Base-by-base conservation (phyloP, 2,888 invertebrate genomes). In the Drosophila testacea region DNA sequence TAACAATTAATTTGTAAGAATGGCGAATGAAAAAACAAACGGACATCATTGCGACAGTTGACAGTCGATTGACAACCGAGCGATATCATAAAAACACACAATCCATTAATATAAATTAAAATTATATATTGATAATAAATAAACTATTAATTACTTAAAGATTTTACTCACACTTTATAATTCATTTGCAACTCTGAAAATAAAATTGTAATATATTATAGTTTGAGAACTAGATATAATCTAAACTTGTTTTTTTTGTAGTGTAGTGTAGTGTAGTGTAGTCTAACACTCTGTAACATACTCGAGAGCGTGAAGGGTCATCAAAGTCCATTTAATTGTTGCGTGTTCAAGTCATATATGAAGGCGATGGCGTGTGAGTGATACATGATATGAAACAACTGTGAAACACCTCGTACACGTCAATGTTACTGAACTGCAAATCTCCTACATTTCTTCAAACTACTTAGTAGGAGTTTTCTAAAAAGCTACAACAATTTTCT, bases 1-100 rank as follows among this genome's bases (percentile, higher is more conserved):
- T 68, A 69, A 52, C 73, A 85, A 77, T 73, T 81, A 69, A 77
- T 83, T 83, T 69, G 68, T 77, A 75, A 71, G 75, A 83, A 83
- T 83, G 72, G 83, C 81, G 32, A 57, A 10, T 10, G 16, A 11
- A 10, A 13, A 46, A 56, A 28, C 55, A 54, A 34, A 42, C 46
- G 42, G n/a, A 56, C n/a, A 16, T 10, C 11, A 36, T 36, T 34
- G 62, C 51, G 22, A 51, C 16, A 44, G 22, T 6, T 27, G 60
- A 51, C 51, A 28, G 44, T 6, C 16, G 27, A 28, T 13, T 30
- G 57, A 39, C 28, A 36, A 16, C 57, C 5, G 34, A 34, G n/a
- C 3, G 22, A 22, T 27, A 46, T 16, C 9, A 56, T n/a, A n/a
- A 3, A 32, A 22, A 42, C 7, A 10, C 22, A 9, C 32, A 22